These are phyloP conservation scores for Copidosoma floridanum DNA, from an alignment of 1,140 invertebrate genomes.

Conservation along the genomic window DNA sequence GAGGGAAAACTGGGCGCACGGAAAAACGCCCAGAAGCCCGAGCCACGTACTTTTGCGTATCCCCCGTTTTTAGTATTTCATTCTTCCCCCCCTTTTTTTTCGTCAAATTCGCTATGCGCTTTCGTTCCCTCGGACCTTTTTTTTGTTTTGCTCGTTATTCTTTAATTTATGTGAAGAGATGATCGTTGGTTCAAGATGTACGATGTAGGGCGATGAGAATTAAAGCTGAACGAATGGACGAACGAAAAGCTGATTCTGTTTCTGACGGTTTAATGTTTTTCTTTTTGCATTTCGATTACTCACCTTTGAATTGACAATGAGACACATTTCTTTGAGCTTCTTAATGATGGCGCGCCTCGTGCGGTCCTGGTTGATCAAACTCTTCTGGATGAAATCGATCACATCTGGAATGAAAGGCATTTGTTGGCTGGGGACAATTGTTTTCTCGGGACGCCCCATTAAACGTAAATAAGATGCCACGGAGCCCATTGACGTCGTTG, in stretches of 20 bases:
- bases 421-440: too few relatives aligned
- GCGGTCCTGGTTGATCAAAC: conserved; percentile 75
- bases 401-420: conserved; percentile 60
- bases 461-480: too few relatives aligned
- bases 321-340: conserved; percentile 78
- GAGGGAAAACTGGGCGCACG: too few relatives aligned
- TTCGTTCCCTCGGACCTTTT: not conserved
- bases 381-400: conserved; percentile 80
- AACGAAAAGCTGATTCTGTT: too few relatives aligned
- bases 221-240: too few relatives aligned
- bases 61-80: not conserved
- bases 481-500: too few relatives aligned
- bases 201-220: too few relatives aligned
- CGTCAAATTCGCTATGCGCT: not conserved
- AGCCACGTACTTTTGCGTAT: not conserved
- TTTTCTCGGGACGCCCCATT: too few relatives aligned
- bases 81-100: not conserved
- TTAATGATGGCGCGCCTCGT: conserved; percentile 75
- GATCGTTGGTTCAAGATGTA: too few relatives aligned
- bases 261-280: too few relatives aligned
- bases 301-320: conserved; percentile 67
- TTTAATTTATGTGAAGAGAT: not conserved
- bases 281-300: too few relatives aligned
- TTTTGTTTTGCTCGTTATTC: not conserved
- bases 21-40: conserved; percentile 3